These are phyloP conservation scores for Phaenicophaeus curvirostris DNA, from an alignment of 2,797 vertebrate species.

Conservation along the genomic window DNA sequence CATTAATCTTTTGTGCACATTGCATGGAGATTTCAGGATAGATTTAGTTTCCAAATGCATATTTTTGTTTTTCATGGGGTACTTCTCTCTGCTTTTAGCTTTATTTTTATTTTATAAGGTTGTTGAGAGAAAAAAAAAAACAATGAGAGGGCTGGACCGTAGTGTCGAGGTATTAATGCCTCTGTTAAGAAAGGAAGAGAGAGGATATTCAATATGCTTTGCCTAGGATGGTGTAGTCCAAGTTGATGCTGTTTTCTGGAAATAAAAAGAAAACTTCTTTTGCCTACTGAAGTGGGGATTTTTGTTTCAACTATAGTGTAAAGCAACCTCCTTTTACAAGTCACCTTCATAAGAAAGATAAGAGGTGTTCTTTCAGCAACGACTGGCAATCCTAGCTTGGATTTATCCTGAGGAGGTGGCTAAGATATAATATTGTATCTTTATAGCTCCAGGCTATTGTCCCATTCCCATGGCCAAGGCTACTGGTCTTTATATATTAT, in stretches of 20 bases:
- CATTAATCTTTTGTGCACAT: background rate
- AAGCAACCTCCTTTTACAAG: background rate
- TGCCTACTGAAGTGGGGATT: background rate
- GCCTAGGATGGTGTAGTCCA: background rate
- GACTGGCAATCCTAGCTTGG: background rate
- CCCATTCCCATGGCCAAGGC: background rate
- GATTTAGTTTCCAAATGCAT: background rate
- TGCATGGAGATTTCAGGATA: background rate
- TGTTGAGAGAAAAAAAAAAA: background rate
- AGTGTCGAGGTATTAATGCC: background rate
- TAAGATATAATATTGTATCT: background rate
- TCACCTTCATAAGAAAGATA: background rate
- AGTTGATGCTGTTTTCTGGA: background rate
- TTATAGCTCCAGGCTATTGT: background rate
- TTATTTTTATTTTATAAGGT: background rate
- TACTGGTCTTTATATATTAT: background rate
- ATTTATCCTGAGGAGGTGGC: background rate
- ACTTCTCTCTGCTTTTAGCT: background rate
- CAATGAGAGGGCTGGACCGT: background rate
- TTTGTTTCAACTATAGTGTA: background rate
- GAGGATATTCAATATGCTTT: background rate
- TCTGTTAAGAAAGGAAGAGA: background rate
- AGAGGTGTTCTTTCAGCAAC: background rate
- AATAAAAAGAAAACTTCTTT: background rate
- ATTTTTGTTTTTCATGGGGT: background rate